Evolutionary conservation across 2,113 vertebrate species (phyloP), one percentile per base, ranked within the genome.

Genomic region (Crypturellus undulatus): DNA sequence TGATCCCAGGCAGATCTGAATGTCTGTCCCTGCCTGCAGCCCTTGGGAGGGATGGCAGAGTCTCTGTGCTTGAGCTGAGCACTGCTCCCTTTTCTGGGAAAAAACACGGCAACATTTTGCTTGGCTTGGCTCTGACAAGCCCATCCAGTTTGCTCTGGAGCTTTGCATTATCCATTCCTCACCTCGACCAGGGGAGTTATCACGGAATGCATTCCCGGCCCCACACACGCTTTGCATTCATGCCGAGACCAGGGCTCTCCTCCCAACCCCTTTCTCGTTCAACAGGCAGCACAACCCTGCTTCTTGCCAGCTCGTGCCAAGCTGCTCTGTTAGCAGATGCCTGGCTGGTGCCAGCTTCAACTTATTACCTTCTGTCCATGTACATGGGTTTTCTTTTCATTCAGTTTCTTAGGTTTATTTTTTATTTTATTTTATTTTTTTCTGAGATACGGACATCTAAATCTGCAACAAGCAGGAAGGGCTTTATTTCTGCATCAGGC

Each of bases 61-160:
- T 69, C 82, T 92, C 84, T 90, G 75, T 84, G 83, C 65, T 92
- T 72, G 47, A 86, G 30, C 79, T 25, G 83, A 93, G n/a, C 3
- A 1, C 28, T 86, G 42, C 54, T 92, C 90, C 84, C 80, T 84
- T 87, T 93, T 89, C 94, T 93, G 94, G 79, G 82, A 75, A 96
- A 95, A 93, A 93, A 91, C 96, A 95, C 87, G 90, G 90, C 88
- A 97, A 92, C 92, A 69, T 95, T 96, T 96, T 94, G 76, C 91
- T 86, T 79, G 72, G 8, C 79, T 83, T 92, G 92, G 81, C 72
- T 94, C 87, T 95, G 94, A 94, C 94, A 94, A 96, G 86, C 91
- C 93, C 28, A 16, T 88, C 86, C 76, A 90, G 80, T 96, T 97
- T 94, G 59, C 72, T 71, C 67, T 3, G 2, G 69, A 72, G 70